Percentiles rank a stretch among this genome's conserved stretches.
Conservation (phyloP, 2,888 invertebrate species). For the Lissocephala sabroskyi region DNA sequence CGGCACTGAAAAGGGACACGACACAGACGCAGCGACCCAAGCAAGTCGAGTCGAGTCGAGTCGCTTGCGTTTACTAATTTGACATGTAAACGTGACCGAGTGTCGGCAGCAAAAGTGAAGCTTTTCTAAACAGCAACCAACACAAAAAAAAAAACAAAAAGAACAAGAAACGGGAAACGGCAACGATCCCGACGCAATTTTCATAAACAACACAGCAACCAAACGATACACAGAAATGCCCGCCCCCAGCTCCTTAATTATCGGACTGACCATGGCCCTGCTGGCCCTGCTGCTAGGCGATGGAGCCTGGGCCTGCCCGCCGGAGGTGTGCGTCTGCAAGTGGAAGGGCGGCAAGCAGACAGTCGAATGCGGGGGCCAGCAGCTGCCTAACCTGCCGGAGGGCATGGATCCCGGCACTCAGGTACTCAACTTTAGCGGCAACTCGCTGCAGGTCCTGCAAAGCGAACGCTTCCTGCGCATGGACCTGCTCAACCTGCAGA, state of each 20-base stretch:
- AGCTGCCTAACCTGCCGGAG: conserved; percentile 83
- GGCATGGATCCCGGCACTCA: conserved; percentile 88
- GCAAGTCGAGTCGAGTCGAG: neutral
- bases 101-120: no score
- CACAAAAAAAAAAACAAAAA: conserved; percentile 1
- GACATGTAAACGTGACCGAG: conserved; percentile 60
- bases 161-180: neutral
- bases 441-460: conserved; percentile 84
- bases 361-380: conserved; percentile 88
- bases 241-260: no score
- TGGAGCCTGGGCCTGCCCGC: conserved; percentile 76
- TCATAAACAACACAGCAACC: neutral
- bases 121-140: conserved; percentile 6
- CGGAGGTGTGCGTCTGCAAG: conserved; percentile 85
- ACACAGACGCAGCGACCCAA: neutral
- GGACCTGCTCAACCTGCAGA: conserved; percentile 88
- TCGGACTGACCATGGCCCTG: conserved; percentile 1
- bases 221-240: conserved; percentile 2
- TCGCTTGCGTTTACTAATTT: conserved; percentile 42
- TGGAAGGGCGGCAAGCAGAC: conserved; percentile 95
- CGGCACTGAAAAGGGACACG: neutral
- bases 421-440: conserved; percentile 88
- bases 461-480: conserved; percentile 85
- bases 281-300: conserved; percentile 9
- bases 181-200: neutral